phyloP scores from a whole-genome alignment of 1,140 invertebrate genomes.

The Maniola jurtina region DNA sequence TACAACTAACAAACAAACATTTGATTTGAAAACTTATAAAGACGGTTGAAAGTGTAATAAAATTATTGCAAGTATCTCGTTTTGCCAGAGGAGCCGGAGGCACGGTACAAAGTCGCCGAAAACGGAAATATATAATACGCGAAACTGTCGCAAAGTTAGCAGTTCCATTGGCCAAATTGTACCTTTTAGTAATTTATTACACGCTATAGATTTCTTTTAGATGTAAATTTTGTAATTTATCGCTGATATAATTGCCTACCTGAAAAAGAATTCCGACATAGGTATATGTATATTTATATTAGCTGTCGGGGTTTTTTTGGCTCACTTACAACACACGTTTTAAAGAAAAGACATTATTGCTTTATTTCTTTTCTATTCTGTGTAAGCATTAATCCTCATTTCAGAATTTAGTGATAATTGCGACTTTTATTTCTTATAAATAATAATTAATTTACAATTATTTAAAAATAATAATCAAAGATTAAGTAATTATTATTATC shows the following conservation, averaged over 20 bases:
- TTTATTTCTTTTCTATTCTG: too few species aligned
- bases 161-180: slow-evolving; percentile 33
- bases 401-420: too few species aligned
- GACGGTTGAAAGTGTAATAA: slow-evolving; percentile 30
- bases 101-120: slow-evolving; percentile 19
- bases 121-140: slow-evolving; percentile 30
- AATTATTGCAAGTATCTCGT: slow-evolving; percentile 29
- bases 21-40: slow-evolving; percentile 30
- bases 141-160: slow-evolving; percentile 25
- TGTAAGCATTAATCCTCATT: too few species aligned
- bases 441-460: too few species aligned
- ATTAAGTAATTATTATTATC: too few species aligned
- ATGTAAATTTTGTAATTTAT: slow-evolving; percentile 35
- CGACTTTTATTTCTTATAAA: too few species aligned
- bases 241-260: slow-evolving; percentile 9
- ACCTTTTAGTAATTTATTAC: slow-evolving; percentile 41
- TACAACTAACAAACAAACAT: slow-evolving; percentile 12
- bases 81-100: slow-evolving; percentile 14
- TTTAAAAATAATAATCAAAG: too few species aligned
- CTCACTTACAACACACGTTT: neutral
- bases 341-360: too few species aligned
- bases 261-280: slow-evolving; percentile 2
- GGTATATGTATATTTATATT: neutral
- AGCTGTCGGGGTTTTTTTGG: neutral
- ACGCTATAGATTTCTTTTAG: slow-evolving; percentile 38